Percentiles rank a stretch among this genome's conserved stretches.
Conservation (phyloP, 2,113 vertebrate genomes). For the Plecotus auritus region DNA sequence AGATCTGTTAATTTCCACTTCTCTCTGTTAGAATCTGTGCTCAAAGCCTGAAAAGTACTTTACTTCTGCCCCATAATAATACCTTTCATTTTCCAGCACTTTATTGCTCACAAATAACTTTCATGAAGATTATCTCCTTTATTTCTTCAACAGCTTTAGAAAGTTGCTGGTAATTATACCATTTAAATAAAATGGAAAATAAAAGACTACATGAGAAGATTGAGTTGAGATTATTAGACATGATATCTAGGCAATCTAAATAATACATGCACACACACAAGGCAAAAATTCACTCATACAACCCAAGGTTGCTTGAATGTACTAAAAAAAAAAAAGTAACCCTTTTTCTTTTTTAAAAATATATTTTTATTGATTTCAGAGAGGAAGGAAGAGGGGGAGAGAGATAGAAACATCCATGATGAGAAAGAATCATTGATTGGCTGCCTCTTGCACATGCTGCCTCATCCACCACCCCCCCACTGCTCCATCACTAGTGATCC, state of each 20-base stretch:
- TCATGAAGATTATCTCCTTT: not conserved
- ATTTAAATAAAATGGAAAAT: not conserved
- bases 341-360: too few relatives aligned
- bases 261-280: not conserved
- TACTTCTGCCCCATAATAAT: not conserved
- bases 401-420: too few relatives aligned
- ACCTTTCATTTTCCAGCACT: not conserved
- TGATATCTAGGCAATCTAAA: not conserved
- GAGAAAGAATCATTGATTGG: too few relatives aligned
- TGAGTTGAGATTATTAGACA: not conserved
- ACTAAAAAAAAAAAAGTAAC: not conserved
- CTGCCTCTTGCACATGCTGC: too few relatives aligned
- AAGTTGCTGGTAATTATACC: not conserved
- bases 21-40: not conserved
- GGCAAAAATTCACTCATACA: not conserved
- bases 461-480: rapidly evolving
- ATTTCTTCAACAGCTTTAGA: slow-evolving; percentile 18
- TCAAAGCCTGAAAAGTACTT: not conserved
- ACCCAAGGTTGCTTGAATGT: not conserved
- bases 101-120: not conserved
- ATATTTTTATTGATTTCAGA: too few relatives aligned
- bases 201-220: not conserved
- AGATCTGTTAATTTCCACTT: not conserved
- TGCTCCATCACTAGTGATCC: too few relatives aligned
- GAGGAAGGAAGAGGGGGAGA: too few relatives aligned